Evolutionary conservation across 2,888 invertebrate genomes (phyloP).

Genomic region (Rhagophthalmus giganteus): DNA sequence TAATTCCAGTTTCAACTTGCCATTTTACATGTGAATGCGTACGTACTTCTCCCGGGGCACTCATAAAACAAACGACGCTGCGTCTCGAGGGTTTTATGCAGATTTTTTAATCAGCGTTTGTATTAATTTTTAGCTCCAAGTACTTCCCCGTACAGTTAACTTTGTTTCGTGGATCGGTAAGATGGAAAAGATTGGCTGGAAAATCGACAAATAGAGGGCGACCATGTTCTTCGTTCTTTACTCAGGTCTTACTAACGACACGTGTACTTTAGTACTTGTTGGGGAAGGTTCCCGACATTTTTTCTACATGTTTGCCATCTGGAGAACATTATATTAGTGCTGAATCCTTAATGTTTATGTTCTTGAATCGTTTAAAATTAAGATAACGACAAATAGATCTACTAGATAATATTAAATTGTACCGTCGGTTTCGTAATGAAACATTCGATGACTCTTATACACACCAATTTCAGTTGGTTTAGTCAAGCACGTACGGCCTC

Average conservation of each 20-base stretch:
- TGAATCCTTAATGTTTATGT: constrained; percentile 16
- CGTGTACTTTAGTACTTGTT: constrained; percentile 22
- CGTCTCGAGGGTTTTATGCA: constrained; percentile 42
- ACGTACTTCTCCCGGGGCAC: constrained; percentile 38
- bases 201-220: background rate
- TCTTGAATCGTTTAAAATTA: constrained; percentile 10
- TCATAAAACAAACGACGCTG: constrained; percentile 39
- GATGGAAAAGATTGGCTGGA: background rate
- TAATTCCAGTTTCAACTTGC: constrained; percentile 39
- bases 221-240: constrained; percentile 7
- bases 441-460: constrained; percentile 14
- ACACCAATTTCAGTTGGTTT: constrained; percentile 30
- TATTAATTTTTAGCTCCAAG: constrained; percentile 44
- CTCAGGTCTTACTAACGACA: constrained; percentile 13
- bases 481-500: constrained; percentile 22
- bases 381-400: constrained; percentile 8
- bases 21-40: constrained; percentile 43
- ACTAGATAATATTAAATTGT: constrained; percentile 9
- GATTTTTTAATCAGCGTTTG: constrained; percentile 49
- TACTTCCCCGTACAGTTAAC: constrained; percentile 20
- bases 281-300: constrained; percentile 10
- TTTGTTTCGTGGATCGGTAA: too few relatives aligned
- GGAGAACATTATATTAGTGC: constrained; percentile 13
- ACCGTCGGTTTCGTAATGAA: constrained; percentile 16
- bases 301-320: constrained; percentile 16